Percentiles rank a stretch among this genome's conserved stretches.
These are phyloP conservation scores for Lophotriccus pileatus DNA, from an alignment of 2,797 vertebrate genomes.

Conservation along the genomic window DNA sequence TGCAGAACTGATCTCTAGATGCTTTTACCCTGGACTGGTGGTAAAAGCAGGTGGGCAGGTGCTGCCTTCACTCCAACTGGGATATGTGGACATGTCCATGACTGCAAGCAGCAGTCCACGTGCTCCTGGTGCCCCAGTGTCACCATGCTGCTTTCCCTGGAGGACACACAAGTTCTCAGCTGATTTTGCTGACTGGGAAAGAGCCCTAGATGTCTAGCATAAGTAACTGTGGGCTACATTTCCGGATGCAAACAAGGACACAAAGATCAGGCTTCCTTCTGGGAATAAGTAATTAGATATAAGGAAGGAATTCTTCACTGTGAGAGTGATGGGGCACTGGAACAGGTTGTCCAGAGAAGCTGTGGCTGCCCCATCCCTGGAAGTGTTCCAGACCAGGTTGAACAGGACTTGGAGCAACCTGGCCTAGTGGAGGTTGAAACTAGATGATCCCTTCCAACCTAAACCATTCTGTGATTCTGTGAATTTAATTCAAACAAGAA, in stretches of 20 bases:
- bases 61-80: not conserved
- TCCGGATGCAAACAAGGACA: not conserved
- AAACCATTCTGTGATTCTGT: accelerated
- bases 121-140: not conserved
- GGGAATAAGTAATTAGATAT: not conserved
- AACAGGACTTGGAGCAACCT: not conserved
- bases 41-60: not conserved
- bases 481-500: not conserved
- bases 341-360: not conserved
- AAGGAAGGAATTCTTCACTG: not conserved
- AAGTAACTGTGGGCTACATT: not conserved
- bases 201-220: not conserved
- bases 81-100: accelerated
- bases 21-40: not conserved
- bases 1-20: not conserved
- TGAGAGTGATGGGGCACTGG: not conserved
- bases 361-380: not conserved
- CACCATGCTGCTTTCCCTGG: not conserved
- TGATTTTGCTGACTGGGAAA: not conserved
- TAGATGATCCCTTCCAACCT: not conserved
- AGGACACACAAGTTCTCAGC: not conserved
- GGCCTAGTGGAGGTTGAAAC: not conserved
- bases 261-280: not conserved
- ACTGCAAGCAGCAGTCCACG: not conserved
- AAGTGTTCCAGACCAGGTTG: not conserved